Evolutionary conservation across 1,140 invertebrate genomes (phyloP), one percentile per base, ranked within the genome.

Genomic region (Drosophila kohkoa): DNA sequence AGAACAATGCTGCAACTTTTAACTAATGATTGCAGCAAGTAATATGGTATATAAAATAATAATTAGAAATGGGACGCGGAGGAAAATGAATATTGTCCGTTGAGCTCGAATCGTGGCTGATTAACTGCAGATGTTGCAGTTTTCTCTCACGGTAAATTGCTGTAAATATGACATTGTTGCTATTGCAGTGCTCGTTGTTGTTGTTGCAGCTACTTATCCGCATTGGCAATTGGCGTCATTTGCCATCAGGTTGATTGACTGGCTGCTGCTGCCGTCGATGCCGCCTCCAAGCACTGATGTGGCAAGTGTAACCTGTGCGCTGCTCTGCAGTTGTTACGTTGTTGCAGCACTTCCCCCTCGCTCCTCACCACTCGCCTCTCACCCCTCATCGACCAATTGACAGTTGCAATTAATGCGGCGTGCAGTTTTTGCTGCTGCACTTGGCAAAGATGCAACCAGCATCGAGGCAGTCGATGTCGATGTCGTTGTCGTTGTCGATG

Each of bases 391-490:
- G 25, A 58, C 49, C 80, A 71, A 75, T 71, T 87, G 83, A 83
- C 83, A 87, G 83, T 87, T 87, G 83, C 80, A 87, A 87, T 87
- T 87, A 88, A 88, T 87, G 83, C 77, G 77, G 79, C 75, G 51
- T 83, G 74, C 80, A 72, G 52, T 76, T 72, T 76, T 76, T 76
- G 67, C 67, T 75, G 73, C 45, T 75, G 73, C 45, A 58, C 79
- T 79, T 81, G 79, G 51, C 70, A 73, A 87, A 88, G 82, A 87
- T 87, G 82, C 65, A 62, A 57, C 8, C 41, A 16, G 35, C 52
- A 57, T 11, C 10, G 10, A 54, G 15, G 49, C 52, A 16, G 30
- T 43, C 49, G 38, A 54, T 54, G 38, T 41, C 63, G 55, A 8
- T 58, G 15, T n/a, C 35, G 54, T 43, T 57, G 54, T 38, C 20